phyloP scores from a whole-genome alignment of 2,113 vertebrate species.

The Oenanthe melanoleuca region DNA sequence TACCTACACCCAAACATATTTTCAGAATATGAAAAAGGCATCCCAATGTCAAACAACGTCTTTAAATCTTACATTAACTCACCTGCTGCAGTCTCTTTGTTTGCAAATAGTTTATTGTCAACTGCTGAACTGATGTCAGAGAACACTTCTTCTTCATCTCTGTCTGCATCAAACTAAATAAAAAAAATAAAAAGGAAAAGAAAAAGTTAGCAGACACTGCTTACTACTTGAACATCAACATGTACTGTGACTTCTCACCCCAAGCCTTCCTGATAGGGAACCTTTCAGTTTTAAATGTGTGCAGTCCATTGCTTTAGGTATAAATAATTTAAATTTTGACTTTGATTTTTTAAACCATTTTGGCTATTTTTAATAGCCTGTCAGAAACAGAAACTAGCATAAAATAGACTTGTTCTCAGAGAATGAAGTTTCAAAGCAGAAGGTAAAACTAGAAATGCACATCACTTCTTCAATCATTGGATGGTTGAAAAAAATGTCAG shows the following conservation, averaged over 20 bases:
- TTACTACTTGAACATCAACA: background rate
- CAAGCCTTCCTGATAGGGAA: background rate
- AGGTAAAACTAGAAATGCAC: background rate
- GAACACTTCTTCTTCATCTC: conserved; percentile 96
- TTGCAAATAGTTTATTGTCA: conserved; percentile 92
- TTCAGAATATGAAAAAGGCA: background rate
- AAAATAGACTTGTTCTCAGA: background rate
- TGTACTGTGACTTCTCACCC: background rate
- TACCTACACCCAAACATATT: background rate
- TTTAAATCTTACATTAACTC: conserved; percentile 50
- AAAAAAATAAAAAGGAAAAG: background rate
- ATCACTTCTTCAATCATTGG: background rate
- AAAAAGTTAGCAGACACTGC: background rate
- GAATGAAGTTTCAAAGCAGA: background rate
- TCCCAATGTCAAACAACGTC: background rate
- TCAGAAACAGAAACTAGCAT: background rate
- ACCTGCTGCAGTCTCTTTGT: conserved; percentile 87
- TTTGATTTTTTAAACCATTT: background rate
- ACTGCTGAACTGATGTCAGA: conserved; percentile 90
- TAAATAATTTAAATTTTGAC: background rate
- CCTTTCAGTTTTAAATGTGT: background rate
- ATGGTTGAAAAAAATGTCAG: background rate
- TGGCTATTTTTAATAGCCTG: background rate
- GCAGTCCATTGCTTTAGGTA: background rate
- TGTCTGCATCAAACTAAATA: conserved; percentile 89